Conservation (phyloP, 1,140 invertebrate genomes). For the Medauroidea extradentata region DNA sequence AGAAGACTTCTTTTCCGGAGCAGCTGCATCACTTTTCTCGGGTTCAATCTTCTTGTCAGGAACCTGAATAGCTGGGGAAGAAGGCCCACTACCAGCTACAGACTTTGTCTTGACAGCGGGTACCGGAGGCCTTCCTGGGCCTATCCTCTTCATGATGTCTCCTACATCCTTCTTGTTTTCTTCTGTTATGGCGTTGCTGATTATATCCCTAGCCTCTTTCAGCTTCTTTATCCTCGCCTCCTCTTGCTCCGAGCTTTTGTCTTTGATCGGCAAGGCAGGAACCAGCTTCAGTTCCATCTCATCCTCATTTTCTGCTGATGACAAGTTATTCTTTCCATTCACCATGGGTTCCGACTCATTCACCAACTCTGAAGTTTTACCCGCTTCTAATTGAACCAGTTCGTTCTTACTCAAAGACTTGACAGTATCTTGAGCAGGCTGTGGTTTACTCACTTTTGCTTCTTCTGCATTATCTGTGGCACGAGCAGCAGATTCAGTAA, state of each 20-base stretch:
- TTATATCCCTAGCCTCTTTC: slow-evolving; percentile 52
- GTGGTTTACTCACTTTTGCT: too few relatives aligned
- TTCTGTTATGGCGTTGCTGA: slow-evolving; percentile 49
- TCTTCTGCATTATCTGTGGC: too few relatives aligned
- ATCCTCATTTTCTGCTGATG: not conserved
- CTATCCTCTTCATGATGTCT: not conserved
- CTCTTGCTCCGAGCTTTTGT: not conserved
- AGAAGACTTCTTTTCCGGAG: slow-evolving; percentile 41
- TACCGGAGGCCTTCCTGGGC: slow-evolving; percentile 49
- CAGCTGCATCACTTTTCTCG: slow-evolving; percentile 34
- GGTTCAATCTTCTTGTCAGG: slow-evolving; percentile 11
- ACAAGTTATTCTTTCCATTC: not conserved
- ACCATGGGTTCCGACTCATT: not conserved
- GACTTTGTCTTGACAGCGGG: slow-evolving; percentile 27
- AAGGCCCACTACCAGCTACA: not conserved
- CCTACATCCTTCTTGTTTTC: slow-evolving; percentile 42
- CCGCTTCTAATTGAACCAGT: too few relatives aligned
- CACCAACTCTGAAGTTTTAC: not conserved
- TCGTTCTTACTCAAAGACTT: too few relatives aligned
- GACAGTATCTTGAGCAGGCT: too few relatives aligned
- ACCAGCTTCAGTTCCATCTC: not conserved
- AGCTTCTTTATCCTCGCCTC: slow-evolving; percentile 37
- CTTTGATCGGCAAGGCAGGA: not conserved
- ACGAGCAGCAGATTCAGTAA: too few relatives aligned
- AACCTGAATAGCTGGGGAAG: not conserved